These are phyloP conservation scores for Spilarctia lutea DNA, from an alignment of 2,888 invertebrate species.

Conservation along the genomic window DNA sequence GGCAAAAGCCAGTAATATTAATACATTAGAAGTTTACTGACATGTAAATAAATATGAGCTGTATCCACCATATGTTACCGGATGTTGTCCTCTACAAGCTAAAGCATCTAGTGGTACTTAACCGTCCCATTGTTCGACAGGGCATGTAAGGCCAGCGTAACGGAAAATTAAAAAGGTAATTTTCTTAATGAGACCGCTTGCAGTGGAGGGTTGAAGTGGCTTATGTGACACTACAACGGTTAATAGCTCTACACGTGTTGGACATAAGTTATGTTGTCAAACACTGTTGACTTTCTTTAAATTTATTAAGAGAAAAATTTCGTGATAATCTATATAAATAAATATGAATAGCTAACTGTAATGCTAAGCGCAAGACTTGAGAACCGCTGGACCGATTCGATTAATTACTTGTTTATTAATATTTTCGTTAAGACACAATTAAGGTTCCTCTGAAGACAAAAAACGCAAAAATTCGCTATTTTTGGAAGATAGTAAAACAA, in stretches of 20 bases:
- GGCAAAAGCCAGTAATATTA: background rate
- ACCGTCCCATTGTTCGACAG: conserved; percentile 52
- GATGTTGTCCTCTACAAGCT: conserved; percentile 44
- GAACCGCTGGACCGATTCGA: too few relatives aligned
- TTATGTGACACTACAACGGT: conserved; percentile 47
- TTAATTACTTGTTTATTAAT: too few relatives aligned
- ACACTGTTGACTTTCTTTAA: too few relatives aligned
- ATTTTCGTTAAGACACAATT: too few relatives aligned
- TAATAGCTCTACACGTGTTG: conserved; percentile 27
- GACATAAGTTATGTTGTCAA: conserved; percentile 28
- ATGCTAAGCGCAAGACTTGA: too few relatives aligned
- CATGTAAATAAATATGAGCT: background rate
- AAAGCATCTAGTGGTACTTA: conserved; percentile 52
- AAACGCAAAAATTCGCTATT: too few relatives aligned
- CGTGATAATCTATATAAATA: too few relatives aligned
- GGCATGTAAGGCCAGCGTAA: conserved; percentile 60
- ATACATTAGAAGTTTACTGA: background rate
- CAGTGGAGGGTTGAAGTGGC: conserved; percentile 60
- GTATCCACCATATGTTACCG: conserved; percentile 27
- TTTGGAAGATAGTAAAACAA: too few relatives aligned
- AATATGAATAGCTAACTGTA: too few relatives aligned
- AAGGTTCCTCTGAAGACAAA: too few relatives aligned
- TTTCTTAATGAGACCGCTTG: conserved; percentile 74
- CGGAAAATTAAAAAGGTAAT: conserved; percentile 82
- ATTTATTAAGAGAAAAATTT: too few relatives aligned